A percentile compares a stretch with the other conserved stretches of the same genome.
phyloP scores from a whole-genome alignment of 2,113 vertebrate species.

The Pseudois nayaur region DNA sequence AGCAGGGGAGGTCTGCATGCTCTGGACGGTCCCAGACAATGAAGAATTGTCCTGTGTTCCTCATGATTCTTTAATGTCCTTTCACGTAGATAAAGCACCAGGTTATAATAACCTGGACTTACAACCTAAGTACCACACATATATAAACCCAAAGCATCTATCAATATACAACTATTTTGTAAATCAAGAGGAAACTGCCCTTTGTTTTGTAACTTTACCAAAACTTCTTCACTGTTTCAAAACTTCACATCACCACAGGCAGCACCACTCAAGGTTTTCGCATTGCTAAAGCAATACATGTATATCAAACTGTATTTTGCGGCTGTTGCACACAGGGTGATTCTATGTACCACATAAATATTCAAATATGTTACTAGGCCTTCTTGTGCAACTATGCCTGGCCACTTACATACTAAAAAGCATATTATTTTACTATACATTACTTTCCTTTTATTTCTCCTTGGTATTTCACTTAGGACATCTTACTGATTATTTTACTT shows the following conservation, averaged over 20 bases:
- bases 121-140: background rate
- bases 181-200: background rate
- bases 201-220: background rate
- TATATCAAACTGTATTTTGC: background rate
- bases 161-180: background rate
- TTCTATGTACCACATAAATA: background rate
- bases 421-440: background rate
- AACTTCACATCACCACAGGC: background rate
- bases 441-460: background rate
- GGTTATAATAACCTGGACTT: background rate
- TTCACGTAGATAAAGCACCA: background rate
- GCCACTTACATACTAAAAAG: background rate
- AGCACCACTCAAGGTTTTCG: background rate
- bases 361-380: background rate
- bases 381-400: background rate
- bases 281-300: background rate
- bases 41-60: background rate
- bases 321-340: background rate
- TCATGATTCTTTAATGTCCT: background rate
- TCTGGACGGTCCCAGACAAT: background rate
- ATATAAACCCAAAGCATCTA: background rate
- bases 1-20: background rate
- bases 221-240: background rate
- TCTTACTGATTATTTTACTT: background rate
- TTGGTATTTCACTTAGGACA: background rate